phyloP scores from a whole-genome alignment of 2,113 vertebrate genomes.

The Brachypodius melanocephalos region DNA sequence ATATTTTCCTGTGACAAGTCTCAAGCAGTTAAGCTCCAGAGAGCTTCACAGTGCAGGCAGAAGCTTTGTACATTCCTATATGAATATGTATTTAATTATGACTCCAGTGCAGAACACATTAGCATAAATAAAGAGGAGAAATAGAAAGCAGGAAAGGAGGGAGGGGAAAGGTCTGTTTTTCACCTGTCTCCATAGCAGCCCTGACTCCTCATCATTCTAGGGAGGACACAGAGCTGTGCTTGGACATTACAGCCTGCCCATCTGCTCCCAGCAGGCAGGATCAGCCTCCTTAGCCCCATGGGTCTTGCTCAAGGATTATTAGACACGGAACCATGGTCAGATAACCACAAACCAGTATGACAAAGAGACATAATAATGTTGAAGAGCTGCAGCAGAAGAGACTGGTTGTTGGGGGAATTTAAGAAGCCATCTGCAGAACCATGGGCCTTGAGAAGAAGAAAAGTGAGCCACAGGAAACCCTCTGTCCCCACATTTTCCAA shows the following conservation, averaged over 20 bases:
- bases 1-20: slow-evolving; percentile 60
- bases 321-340: background rate
- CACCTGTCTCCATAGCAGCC: background rate
- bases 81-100: slow-evolving; percentile 59
- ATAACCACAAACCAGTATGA: background rate
- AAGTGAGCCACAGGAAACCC: background rate
- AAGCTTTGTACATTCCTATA: slow-evolving; percentile 22
- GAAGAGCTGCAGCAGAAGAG: background rate
- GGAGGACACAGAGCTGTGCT: background rate
- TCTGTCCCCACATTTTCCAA: background rate
- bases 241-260: background rate
- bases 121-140: slow-evolving; percentile 66
- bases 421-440: background rate
- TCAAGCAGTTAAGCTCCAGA: slow-evolving; percentile 41
- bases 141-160: slow-evolving; percentile 23
- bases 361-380: background rate
- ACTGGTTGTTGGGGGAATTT: background rate
- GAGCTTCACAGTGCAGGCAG: slow-evolving; percentile 9
- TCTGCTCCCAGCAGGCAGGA: background rate
- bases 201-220: background rate
- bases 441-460: background rate
- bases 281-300: background rate
- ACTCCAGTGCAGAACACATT: slow-evolving; percentile 22
- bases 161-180: background rate
- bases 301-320: background rate